phyloP scores from a whole-genome alignment of 1,140 invertebrate species.

The Ceratitis capitata region DNA sequence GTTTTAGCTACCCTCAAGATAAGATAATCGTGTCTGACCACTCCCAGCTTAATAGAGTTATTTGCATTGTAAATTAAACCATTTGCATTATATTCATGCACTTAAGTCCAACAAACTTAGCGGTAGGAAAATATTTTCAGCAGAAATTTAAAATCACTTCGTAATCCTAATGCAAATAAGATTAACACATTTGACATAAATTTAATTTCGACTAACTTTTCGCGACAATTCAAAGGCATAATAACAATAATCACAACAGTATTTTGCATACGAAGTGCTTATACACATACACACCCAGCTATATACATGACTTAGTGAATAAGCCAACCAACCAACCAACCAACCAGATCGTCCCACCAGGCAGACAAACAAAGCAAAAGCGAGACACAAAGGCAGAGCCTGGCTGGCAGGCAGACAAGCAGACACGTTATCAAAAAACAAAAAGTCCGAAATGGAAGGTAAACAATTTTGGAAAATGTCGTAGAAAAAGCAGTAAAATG shows the following conservation, averaged over 20 bases:
- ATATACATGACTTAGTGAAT: not conserved
- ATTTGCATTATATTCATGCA: too few relatives aligned
- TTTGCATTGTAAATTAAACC: too few relatives aligned
- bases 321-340: not conserved
- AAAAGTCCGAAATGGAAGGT: not conserved
- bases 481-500: not conserved
- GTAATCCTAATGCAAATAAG: not conserved
- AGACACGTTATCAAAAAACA: not conserved
- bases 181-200: slow-evolving; percentile 22
- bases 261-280: not conserved
- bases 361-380: not conserved
- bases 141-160: not conserved
- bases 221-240: not conserved
- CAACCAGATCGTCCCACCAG: not conserved
- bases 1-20: too few relatives aligned
- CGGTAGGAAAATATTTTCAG: too few relatives aligned
- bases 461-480: not conserved
- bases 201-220: slow-evolving; percentile 15
- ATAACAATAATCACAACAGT: slow-evolving; percentile 23
- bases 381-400: not conserved
- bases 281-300: too few relatives aligned
- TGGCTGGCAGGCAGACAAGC: too few relatives aligned
- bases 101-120: too few relatives aligned
- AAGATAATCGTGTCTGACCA: too few relatives aligned
- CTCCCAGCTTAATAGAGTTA: too few relatives aligned